phyloP scores from a whole-genome alignment of 2,888 invertebrate species.

The Drosophila recens region DNA sequence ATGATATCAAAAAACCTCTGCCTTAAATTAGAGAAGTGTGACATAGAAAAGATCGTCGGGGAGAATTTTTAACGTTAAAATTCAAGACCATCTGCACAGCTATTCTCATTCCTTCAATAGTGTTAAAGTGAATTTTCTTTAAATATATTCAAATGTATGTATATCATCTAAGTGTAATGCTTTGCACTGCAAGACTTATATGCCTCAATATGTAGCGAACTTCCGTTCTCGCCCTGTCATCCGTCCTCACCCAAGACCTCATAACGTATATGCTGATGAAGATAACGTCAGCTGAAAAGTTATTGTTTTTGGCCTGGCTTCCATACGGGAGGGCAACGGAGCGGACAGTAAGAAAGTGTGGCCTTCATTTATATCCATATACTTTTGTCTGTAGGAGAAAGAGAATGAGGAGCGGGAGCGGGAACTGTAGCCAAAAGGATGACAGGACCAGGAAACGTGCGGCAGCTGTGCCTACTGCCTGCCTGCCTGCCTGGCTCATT shows the following conservation, averaged over 20 bases:
- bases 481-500: not conserved
- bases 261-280: slow-evolving; percentile 71
- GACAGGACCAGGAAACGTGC: slow-evolving; percentile 66
- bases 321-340: slow-evolving; percentile 40
- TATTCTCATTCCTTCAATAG: not conserved
- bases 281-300: slow-evolving; percentile 81
- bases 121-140: not conserved
- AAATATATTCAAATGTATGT: not conserved
- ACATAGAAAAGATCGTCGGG: not conserved
- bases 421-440: slow-evolving; percentile 30
- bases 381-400: slow-evolving; percentile 48
- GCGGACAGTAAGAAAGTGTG: slow-evolving; percentile 34
- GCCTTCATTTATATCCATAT: slow-evolving; percentile 75
- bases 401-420: slow-evolving; percentile 6
- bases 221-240: not conserved
- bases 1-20: no score
- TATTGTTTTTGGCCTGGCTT: slow-evolving; percentile 72
- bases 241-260: slow-evolving; percentile 6
- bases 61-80: no score
- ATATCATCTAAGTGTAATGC: not conserved
- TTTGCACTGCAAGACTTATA: not conserved
- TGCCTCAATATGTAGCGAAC: not conserved
- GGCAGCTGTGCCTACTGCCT: slow-evolving; percentile 65
- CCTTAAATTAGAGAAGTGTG: no score
- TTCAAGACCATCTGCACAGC: not conserved